These are phyloP conservation scores for Ormyrus nitidulus DNA, from an alignment of 2,888 invertebrate genomes.

Conservation along the genomic window DNA sequence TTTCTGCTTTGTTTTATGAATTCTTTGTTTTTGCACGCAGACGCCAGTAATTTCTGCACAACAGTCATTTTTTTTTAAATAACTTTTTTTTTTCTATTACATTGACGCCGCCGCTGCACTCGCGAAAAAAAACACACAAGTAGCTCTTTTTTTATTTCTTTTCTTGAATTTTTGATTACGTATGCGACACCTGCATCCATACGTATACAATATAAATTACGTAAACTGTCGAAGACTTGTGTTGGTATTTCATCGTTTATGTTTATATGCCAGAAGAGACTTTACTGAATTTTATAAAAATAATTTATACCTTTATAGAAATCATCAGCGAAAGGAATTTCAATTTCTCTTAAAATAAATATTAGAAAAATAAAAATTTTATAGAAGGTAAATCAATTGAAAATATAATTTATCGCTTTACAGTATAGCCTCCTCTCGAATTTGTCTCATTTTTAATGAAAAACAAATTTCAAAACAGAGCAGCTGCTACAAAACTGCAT, in stretches of 20 bases:
- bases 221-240: slow-evolving; percentile 32
- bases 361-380: too few species aligned
- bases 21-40: neutral
- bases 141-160: neutral
- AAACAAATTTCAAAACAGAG: slow-evolving; percentile 46
- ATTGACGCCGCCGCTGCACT: neutral
- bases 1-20: slow-evolving; percentile 9
- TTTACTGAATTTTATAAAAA: slow-evolving; percentile 35
- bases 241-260: slow-evolving; percentile 33
- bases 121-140: neutral
- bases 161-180: neutral
- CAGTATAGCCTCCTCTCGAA: slow-evolving; percentile 49
- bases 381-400: neutral
- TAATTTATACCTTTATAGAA: neutral
- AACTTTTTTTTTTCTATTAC: neutral
- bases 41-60: slow-evolving; percentile 13
- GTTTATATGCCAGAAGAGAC: slow-evolving; percentile 41
- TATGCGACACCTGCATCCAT: slow-evolving; percentile 21
- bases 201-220: slow-evolving; percentile 29
- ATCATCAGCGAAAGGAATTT: neutral
- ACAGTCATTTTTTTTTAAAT: slow-evolving; percentile 10
- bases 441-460: slow-evolving; percentile 42
- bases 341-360: slow-evolving; percentile 20
- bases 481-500: slow-evolving; percentile 35
- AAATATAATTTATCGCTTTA: slow-evolving; percentile 6